Conservation (phyloP, 2,797 vertebrate genomes). For the Tenualosa thibaudeaui region DNA sequence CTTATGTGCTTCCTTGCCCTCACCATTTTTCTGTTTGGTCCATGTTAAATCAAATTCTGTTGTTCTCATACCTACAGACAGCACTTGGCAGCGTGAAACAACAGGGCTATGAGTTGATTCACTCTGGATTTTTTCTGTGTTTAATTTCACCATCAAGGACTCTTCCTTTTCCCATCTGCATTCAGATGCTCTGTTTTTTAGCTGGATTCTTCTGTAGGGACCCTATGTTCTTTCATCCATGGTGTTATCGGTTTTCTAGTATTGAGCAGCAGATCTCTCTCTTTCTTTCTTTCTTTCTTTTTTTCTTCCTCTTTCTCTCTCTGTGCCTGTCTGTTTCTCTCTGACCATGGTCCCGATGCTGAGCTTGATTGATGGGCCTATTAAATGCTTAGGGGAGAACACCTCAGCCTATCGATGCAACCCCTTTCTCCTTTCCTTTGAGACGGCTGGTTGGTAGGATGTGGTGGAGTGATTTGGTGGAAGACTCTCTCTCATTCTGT, state of each 20-base stretch:
- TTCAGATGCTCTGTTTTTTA: neutral
- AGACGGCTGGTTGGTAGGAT: neutral
- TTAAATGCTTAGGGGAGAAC: constrained; percentile 41
- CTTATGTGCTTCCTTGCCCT: no score
- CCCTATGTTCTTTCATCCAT: neutral
- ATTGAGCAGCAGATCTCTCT: constrained; percentile 7
- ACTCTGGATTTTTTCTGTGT: no score
- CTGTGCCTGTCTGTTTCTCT: neutral
- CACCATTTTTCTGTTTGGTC: no score
- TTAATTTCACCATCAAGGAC: no score
- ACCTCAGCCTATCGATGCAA: constrained; percentile 35
- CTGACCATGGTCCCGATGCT: constrained; percentile 21
- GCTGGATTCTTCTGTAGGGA: no score
- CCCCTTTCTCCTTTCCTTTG: constrained; percentile 27
- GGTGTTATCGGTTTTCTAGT: neutral
- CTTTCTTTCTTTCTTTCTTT: neutral
- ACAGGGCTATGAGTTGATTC: no score
- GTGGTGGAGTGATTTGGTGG: constrained; percentile 56
- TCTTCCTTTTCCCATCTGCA: neutral
- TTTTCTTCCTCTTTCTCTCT: neutral
- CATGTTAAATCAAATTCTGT: no score
- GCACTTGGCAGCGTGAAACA: no score
- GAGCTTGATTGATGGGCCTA: constrained; percentile 55
- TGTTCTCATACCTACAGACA: no score
- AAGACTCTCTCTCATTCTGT: constrained; percentile 17